Evolutionary conservation across 1,140 invertebrate species (phyloP), one percentile per base, ranked within the genome.

Genomic region (Hyles vespertilio): DNA sequence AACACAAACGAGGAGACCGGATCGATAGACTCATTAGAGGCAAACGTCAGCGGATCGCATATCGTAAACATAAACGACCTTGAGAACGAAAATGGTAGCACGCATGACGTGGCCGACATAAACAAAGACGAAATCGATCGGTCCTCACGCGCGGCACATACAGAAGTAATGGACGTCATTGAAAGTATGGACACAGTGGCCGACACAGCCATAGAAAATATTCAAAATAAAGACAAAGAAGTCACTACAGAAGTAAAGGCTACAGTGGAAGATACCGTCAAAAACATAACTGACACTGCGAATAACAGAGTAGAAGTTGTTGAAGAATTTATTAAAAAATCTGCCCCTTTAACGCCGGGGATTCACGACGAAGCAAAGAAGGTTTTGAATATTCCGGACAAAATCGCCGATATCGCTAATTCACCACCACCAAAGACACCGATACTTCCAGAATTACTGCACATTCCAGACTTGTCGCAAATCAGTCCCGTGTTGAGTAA

Each of bases 21-120:
- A 63, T 89, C 87, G 51, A 84, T 84, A 56, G 81, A 86, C 63
- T 89, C 89, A 47, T 74, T 86, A 59, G 81, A 89, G 59, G 81
- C 81, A 7, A 89, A 89, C 59, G 89, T 88, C 10, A 90, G 83
- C 56, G 85, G 79, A 44, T 89, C 84, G 32, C 87, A 89, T 56
- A 89, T 89, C 45, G 76, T 89, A 67, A 79, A 88, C 67, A 90
- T 90, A 70, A 90, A 90, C 63, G 84, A 90, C 65, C 74, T 89
- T 60, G 84, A 84, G 57, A 70, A 63, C 56, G 83, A 84, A 52
- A 80, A 70, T 53, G 67, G 59, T 64, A 87, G 78, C 62, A 74
- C 67, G 58, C 77, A 87, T 57, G 77, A 72, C 52, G 55, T 80
- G 61, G 64, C 72, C 40, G 83, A 83, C 52, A 66, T 81, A 64